These are phyloP conservation scores for Neoniphon sammara DNA, from an alignment of 2,797 vertebrate species.

Conservation along the genomic window DNA sequence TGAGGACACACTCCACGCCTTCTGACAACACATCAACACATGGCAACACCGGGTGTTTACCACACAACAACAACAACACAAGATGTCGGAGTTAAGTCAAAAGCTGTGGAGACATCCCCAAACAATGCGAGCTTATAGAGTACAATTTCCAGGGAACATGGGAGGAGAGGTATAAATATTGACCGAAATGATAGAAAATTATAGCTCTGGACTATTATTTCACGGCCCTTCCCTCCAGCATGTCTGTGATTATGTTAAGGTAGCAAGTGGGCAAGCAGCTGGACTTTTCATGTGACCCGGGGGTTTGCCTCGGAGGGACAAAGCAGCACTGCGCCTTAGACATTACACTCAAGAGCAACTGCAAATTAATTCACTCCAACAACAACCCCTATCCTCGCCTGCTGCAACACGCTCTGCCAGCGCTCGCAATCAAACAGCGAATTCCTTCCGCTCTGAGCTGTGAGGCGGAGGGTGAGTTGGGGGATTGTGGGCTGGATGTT, in stretches of 20 bases:
- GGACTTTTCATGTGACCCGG: constrained; percentile 34
- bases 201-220: constrained; percentile 31
- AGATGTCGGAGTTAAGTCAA: constrained; percentile 15
- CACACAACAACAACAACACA: constrained; percentile 10
- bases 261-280: constrained; percentile 32
- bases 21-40: constrained; percentile 25
- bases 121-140: constrained; percentile 26
- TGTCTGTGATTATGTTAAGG: constrained; percentile 59
- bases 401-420: constrained; percentile 78
- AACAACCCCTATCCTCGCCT: constrained; percentile 75
- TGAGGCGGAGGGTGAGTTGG: constrained; percentile 43
- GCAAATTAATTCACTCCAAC: constrained; percentile 77
- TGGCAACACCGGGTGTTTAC: constrained; percentile 5
- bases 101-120: constrained; percentile 34
- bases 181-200: constrained; percentile 58
- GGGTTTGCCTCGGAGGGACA: constrained; percentile 33
- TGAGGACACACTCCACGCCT: neutral
- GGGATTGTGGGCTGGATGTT: constrained; percentile 56
- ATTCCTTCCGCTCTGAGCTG: constrained; percentile 78
- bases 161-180: constrained; percentile 34
- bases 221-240: constrained; percentile 15
- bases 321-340: constrained; percentile 22
- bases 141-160: constrained; percentile 29
- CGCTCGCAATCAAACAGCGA: constrained; percentile 67
- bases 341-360: constrained; percentile 51